Percentiles rank a stretch among this genome's conserved stretches.
Evolutionary conservation across 1,140 invertebrate species (phyloP).

Genomic region (Mactra quadrangularis): DNA sequence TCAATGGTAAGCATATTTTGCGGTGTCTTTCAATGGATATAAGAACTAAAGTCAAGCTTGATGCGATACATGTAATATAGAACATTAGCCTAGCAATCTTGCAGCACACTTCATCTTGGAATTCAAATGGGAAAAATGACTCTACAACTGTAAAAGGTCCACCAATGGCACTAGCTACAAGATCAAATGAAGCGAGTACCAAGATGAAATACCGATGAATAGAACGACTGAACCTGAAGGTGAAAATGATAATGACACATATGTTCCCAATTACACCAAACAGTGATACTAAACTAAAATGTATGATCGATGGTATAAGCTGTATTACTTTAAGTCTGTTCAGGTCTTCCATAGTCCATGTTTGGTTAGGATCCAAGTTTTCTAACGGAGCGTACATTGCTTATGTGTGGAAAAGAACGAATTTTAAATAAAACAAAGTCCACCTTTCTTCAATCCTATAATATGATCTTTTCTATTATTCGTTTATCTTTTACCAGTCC

Average conservation of each 20-base stretch:
- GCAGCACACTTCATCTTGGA: constrained; percentile 61
- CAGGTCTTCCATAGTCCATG: constrained; percentile 43
- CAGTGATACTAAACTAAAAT: constrained; percentile 63
- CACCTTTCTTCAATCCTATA: no score
- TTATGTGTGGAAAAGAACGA: no score
- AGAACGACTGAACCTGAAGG: constrained; percentile 55
- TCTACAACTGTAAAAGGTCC: constrained; percentile 23
- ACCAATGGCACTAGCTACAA: constrained; percentile 66
- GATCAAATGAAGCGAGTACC: constrained; percentile 70
- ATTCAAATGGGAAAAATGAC: constrained; percentile 41
- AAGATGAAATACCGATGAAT: constrained; percentile 70
- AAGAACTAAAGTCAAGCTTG: constrained; percentile 71
- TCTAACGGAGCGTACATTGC: constrained; percentile 37
- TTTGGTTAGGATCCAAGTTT: neutral
- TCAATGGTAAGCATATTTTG: constrained; percentile 71
- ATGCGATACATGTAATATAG: constrained; percentile 67
- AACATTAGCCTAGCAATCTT: constrained; percentile 71
- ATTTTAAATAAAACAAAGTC: no score
- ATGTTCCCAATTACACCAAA: constrained; percentile 70
- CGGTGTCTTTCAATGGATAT: constrained; percentile 74
- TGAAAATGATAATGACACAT: constrained; percentile 68
- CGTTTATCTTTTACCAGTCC: no score
- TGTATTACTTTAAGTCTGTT: constrained; percentile 60
- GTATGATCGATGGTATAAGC: constrained; percentile 65
- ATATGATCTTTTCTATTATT: no score